Evolutionary conservation across 2,113 vertebrate genomes (phyloP).

Genomic region (Myrmecophaga tridactyla): DNA sequence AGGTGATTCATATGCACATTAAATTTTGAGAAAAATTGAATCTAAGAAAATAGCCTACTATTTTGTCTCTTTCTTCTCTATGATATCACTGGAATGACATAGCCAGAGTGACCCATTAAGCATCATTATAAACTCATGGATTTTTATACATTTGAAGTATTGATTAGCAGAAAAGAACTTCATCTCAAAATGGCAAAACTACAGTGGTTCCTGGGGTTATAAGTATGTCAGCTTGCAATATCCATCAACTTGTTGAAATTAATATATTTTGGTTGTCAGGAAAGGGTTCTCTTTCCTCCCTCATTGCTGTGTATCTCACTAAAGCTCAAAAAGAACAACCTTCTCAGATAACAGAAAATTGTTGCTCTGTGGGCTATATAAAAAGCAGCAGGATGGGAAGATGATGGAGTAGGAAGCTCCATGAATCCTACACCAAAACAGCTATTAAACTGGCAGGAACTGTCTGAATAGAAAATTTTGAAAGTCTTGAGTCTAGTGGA

Average conservation of each 20-base stretch:
- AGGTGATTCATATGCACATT: no score
- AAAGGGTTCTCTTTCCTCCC: background rate
- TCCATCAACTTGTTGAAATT: background rate
- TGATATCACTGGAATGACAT: background rate
- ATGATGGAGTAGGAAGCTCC: no score
- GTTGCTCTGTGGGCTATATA: background rate
- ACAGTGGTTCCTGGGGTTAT: background rate
- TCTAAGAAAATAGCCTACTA: background rate
- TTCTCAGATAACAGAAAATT: background rate
- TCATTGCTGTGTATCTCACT: background rate
- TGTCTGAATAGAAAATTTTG: no score
- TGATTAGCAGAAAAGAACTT: slow-evolving; percentile 11
- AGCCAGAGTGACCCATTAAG: background rate
- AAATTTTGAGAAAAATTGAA: background rate
- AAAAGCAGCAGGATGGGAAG: background rate
- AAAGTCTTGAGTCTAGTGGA: no score
- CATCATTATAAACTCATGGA: background rate
- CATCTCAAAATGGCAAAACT: background rate
- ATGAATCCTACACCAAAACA: no score
- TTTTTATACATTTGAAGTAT: background rate
- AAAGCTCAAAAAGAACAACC: background rate
- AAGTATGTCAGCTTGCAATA: background rate
- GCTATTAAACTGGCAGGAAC: no score
- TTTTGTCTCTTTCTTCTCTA: background rate
- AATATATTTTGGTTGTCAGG: background rate